Conservation (phyloP, 1,140 invertebrate genomes). For the Bemisia tabaci region DNA sequence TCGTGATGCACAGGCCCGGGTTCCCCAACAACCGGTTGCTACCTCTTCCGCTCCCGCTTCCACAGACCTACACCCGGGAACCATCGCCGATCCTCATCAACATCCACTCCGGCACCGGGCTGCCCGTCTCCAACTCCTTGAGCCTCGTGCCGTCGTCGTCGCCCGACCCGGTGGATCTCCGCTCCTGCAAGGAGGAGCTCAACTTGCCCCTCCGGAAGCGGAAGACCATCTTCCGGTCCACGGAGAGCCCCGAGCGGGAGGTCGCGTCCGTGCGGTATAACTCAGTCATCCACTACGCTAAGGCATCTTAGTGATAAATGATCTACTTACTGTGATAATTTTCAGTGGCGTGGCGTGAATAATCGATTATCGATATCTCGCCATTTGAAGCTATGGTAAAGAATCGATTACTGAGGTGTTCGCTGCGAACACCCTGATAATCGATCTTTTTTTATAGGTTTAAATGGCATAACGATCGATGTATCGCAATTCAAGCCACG, state of each 20-base stretch:
- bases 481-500: no score
- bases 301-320: constrained; percentile 40
- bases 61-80: constrained; percentile 13
- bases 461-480: no score
- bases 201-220: constrained; percentile 61
- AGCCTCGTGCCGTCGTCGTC: constrained; percentile 32
- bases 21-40: no score
- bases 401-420: no score
- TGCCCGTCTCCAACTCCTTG: constrained; percentile 43
- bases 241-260: constrained; percentile 37
- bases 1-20: background rate
- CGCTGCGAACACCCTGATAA: no score
- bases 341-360: no score
- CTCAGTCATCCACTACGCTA: constrained; percentile 68
- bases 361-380: no score
- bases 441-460: no score
- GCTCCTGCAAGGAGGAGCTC: constrained; percentile 41
- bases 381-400: no score
- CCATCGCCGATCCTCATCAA: constrained; percentile 44
- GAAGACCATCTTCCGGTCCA: constrained; percentile 58
- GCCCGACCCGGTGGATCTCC: constrained; percentile 38
- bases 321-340: background rate
- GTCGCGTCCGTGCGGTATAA: constrained; percentile 42
- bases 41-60: constrained; percentile 3
- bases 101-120: constrained; percentile 28